A percentile compares a stretch with the other conserved stretches of the same genome.
Conservation (phyloP, 2,888 invertebrate species). For the Julus scanicus region DNA sequence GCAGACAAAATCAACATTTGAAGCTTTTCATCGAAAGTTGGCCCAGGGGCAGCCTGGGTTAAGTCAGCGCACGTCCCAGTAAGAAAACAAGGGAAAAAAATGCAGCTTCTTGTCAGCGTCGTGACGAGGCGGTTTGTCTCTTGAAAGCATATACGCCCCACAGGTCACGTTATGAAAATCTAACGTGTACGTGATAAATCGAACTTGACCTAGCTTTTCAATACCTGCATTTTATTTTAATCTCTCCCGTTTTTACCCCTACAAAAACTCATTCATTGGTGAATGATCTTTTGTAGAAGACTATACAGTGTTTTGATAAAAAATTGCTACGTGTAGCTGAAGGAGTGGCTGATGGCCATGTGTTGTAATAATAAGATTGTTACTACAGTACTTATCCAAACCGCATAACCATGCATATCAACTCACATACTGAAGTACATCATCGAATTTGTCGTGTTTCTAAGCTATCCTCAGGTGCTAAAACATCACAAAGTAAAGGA, state of each 20-base stretch:
- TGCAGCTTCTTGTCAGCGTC: slow-evolving; percentile 44
- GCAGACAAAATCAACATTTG: slow-evolving; percentile 51
- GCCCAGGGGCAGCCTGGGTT: slow-evolving; percentile 3
- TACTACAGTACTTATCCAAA: not conserved
- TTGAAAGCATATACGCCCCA: slow-evolving; percentile 48
- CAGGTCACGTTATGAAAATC: slow-evolving; percentile 7
- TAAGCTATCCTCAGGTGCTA: too few relatives aligned
- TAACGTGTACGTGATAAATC: slow-evolving; percentile 52
- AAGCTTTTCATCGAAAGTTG: not conserved
- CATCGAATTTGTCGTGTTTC: too few relatives aligned
- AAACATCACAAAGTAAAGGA: too few relatives aligned
- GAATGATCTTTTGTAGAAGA: not conserved
- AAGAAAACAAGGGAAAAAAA: not conserved
- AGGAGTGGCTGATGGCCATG: not conserved
- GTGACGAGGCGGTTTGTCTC: slow-evolving; percentile 44
- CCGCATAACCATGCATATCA: not conserved
- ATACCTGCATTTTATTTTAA: slow-evolving; percentile 48
- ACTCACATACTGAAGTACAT: not conserved
- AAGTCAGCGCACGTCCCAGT: slow-evolving; percentile 44
- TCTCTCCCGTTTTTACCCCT: slow-evolving; percentile 2
- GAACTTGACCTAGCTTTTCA: slow-evolving; percentile 52
- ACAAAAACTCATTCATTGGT: slow-evolving; percentile 2
- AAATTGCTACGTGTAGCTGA: not conserved
- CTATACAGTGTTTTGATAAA: slow-evolving; percentile 13
- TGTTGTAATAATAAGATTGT: not conserved